Conservation (phyloP, 2,797 vertebrate species). For the Peromyscus aztecus region DNA sequence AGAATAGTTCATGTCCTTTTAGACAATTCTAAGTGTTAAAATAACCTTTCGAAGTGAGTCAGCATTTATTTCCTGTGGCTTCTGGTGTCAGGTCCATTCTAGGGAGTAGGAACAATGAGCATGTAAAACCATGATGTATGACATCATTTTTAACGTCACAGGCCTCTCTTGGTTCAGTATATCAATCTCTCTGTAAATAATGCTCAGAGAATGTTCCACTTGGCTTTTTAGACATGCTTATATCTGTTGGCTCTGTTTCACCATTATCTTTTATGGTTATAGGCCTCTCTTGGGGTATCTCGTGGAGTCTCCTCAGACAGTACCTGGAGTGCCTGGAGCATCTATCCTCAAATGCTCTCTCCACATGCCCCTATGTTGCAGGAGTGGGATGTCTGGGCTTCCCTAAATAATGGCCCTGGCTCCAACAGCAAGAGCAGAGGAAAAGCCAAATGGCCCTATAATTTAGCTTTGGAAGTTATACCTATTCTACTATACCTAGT, state of each 20-base stretch:
- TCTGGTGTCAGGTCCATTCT: background rate
- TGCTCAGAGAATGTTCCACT: background rate
- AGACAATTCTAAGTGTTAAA: background rate
- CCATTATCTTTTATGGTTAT: background rate
- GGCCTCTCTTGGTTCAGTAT: background rate
- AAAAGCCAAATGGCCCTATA: background rate
- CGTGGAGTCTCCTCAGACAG: background rate
- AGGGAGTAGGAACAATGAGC: background rate
- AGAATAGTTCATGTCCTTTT: background rate
- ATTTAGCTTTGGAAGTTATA: background rate
- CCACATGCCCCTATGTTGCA: background rate
- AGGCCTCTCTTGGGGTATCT: background rate
- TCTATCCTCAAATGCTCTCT: background rate
- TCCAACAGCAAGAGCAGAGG: background rate
- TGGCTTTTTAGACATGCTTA: background rate
- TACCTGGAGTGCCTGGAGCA: background rate
- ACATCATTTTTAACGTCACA: background rate
- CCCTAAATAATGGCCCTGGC: background rate
- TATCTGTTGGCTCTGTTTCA: background rate
- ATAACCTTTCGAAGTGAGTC: background rate
- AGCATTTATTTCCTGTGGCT: background rate
- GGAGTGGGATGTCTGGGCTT: background rate
- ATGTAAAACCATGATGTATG: background rate
- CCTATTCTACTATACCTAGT: background rate
- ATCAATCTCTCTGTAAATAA: background rate